Evolutionary conservation across 2,888 invertebrate species (phyloP).

Genomic region (Brassicogethes aeneus): DNA sequence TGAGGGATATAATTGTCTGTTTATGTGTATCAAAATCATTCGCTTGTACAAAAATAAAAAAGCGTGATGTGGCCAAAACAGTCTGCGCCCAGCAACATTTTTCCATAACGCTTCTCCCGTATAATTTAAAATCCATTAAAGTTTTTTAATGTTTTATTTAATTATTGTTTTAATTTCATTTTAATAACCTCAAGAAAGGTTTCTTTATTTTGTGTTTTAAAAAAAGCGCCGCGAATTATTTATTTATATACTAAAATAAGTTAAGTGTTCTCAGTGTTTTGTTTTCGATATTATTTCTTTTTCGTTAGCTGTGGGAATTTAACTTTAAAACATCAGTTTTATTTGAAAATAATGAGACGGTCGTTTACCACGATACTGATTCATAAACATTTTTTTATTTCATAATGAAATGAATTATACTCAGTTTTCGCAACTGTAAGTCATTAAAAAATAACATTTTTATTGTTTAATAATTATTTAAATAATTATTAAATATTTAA

Average conservation of each 20-base stretch:
- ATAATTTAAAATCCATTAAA: constrained; percentile 29
- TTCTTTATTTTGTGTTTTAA: constrained; percentile 7
- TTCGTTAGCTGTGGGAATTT: background rate
- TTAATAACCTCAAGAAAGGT: constrained; percentile 22
- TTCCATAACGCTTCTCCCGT: background rate
- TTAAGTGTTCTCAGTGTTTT: background rate
- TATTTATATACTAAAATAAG: constrained; percentile 1
- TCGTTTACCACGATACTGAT: too few relatives aligned
- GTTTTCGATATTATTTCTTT: background rate
- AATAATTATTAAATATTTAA: background rate
- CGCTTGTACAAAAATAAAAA: background rate
- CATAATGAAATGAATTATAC: too few relatives aligned
- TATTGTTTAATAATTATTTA: too few relatives aligned
- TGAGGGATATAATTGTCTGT: background rate
- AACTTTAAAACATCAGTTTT: constrained; percentile 4
- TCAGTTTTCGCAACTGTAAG: too few relatives aligned
- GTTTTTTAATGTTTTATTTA: constrained; percentile 27
- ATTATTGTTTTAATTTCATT: constrained; percentile 30
- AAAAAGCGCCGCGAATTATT: background rate
- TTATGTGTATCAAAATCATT: background rate
- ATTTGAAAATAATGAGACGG: constrained; percentile 5
- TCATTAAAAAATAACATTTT: too few relatives aligned
- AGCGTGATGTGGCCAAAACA: background rate
- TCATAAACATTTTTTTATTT: too few relatives aligned
- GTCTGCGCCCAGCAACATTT: background rate